These are phyloP conservation scores for Rhamnusium bicolor DNA, from an alignment of 2,888 invertebrate genomes.

Conservation along the genomic window DNA sequence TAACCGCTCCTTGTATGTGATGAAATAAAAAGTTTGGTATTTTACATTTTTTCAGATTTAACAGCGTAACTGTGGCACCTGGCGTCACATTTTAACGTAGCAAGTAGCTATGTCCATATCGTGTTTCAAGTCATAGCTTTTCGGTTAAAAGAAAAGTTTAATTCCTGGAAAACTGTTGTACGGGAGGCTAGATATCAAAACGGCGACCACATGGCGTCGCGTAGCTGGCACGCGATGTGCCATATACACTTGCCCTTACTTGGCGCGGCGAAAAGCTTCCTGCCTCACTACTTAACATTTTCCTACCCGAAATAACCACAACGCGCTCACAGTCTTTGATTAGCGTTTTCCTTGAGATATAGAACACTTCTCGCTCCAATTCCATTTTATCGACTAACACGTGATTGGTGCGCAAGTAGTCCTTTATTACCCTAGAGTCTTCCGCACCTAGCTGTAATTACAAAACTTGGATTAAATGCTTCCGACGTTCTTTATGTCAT, in stretches of 20 bases:
- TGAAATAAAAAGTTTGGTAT: too few species aligned
- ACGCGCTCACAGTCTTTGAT: constrained; percentile 27
- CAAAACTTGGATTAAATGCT: constrained; percentile 53
- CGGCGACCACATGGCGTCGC: constrained; percentile 6
- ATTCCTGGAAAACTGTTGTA: constrained; percentile 6
- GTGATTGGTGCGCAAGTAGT: constrained; percentile 36
- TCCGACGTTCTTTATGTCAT: constrained; percentile 22
- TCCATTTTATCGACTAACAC: constrained; percentile 32
- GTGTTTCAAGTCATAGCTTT: constrained; percentile 11
- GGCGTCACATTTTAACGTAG: background rate
- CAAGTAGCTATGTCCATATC: background rate
- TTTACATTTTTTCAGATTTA: too few species aligned
- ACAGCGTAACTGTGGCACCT: background rate
- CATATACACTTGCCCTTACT: too few species aligned
- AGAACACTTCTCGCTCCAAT: constrained; percentile 33
- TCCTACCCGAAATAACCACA: constrained; percentile 18
- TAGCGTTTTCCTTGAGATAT: constrained; percentile 31
- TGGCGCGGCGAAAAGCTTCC: background rate
- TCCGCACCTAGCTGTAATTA: constrained; percentile 55
- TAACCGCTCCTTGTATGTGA: too few species aligned
- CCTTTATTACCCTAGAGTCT: constrained; percentile 45
- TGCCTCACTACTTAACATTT: constrained; percentile 18
- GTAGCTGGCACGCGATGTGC: constrained; percentile 2
- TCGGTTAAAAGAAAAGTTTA: constrained; percentile 18
- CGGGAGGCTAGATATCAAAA: constrained; percentile 11